Evolutionary conservation across 1,140 invertebrate genomes (phyloP), one percentile per base, ranked within the genome.

Genomic region (Argopecten irradians): DNA sequence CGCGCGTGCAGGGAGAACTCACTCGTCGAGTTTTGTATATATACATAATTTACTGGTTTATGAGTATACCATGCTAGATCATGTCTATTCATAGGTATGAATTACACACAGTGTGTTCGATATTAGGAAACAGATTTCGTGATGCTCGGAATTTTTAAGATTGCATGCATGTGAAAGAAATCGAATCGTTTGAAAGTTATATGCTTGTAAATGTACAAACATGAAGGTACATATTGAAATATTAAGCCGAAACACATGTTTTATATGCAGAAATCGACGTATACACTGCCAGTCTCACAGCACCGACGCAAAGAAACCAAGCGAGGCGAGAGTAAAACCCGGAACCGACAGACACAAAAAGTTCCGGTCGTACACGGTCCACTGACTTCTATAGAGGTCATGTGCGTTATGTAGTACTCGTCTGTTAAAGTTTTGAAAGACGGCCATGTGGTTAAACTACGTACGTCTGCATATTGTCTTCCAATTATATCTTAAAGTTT

Each of bases 121-220:
- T n/a, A 71, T 28, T 71, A 28, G 5, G 43, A 71, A 71, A 71
- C 55, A 5, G n/a, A 71, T n/a, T 16, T n/a, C 5, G 43, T 55
- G 55, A 71, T 71, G 16, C 55, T 3, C 7, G n/a, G n/a, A 71
- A 71, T 71, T 71, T n/a, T 71, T n/a, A 28, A 28, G 55, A 71
- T 71, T 71, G 55, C 55, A 71, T 71, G 55, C 55, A 71, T 71
- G 55, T 71, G 55, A 71, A 71, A 28, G 55, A 71, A 71, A 71
- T 71, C 55, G 55, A 71, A 71, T 16, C 55, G 22, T 71, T 71
- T 71, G 55, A 71, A 71, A 71, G 14, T 1, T 39, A 39, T 28
- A 71, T 71, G 55, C 55, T 71, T 5, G 5, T 71, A 28, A 71
- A 7, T n/a, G 5, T 11, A 71, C 55, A 5, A n/a, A n/a, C n/a